Conservation (phyloP, 2,113 vertebrate species). For the Gavia stellata region DNA sequence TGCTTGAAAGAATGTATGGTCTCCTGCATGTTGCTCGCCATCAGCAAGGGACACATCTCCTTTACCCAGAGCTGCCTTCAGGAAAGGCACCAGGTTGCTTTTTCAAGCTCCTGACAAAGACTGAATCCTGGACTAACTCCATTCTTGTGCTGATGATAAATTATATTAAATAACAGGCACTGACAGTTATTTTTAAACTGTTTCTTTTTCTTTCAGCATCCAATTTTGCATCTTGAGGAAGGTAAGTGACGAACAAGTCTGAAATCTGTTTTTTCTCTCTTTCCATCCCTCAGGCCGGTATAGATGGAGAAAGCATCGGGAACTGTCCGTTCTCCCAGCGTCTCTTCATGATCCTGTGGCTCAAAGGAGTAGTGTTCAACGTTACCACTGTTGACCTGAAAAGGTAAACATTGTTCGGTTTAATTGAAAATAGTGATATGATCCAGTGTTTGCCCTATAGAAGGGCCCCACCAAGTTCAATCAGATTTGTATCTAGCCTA, state of each 20-base stretch:
- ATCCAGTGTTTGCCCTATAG: not conserved
- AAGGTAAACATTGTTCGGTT: slow-evolving; percentile 75
- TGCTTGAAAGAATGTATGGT: not conserved
- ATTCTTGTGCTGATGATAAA: not conserved
- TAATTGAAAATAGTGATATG: not conserved
- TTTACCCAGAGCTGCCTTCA: not conserved
- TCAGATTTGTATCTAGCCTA: not conserved
- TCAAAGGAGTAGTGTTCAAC: slow-evolving; percentile 97
- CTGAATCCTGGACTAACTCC: not conserved
- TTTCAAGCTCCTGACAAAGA: not conserved
- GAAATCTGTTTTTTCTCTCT: not conserved
- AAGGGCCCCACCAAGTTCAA: not conserved
- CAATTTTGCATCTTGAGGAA: not conserved
- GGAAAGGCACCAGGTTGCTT: not conserved
- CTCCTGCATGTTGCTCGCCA: not conserved
- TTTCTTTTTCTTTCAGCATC: not conserved
- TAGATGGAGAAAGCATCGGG: slow-evolving; percentile 94
- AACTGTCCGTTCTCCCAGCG: slow-evolving; percentile 97
- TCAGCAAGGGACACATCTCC: not conserved
- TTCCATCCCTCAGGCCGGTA: slow-evolving; percentile 78
- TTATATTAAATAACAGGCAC: not conserved
- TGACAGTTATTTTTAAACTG: not conserved
- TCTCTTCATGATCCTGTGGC: slow-evolving; percentile 98
- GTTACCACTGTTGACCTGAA: slow-evolving; percentile 97
- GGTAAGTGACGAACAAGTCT: not conserved